These are phyloP conservation scores for Proterorhinus semilunaris DNA, from an alignment of 2,113 vertebrate genomes.

Conservation along the genomic window DNA sequence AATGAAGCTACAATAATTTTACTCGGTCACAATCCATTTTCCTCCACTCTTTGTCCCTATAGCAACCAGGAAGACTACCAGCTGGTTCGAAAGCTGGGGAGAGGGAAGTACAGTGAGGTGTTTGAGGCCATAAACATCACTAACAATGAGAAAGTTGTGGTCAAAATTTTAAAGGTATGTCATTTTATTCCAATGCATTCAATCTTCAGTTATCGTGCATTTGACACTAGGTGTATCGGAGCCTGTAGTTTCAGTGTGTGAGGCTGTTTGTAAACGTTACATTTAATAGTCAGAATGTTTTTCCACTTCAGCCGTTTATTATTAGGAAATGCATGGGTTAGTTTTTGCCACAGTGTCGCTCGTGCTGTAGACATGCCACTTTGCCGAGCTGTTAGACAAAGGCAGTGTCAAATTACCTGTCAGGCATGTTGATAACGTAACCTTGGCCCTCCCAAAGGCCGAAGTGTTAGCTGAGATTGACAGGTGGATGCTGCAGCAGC, in stretches of 20 bases:
- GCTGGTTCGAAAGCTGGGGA: slow-evolving; percentile 95
- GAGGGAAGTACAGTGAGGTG: slow-evolving; percentile 98
- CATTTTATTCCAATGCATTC: neutral
- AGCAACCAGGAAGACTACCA: slow-evolving; percentile 99
- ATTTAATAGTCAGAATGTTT: neutral
- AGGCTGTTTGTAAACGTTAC: neutral
- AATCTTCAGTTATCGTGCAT: neutral
- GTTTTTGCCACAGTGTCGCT: neutral
- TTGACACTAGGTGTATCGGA: neutral
- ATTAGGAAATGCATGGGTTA: neutral
- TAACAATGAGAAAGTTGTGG: slow-evolving; percentile 97
- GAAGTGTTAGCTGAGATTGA: slow-evolving; percentile 14
- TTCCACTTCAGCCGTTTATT: neutral
- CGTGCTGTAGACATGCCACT: neutral
- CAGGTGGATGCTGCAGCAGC: slow-evolving; percentile 14
- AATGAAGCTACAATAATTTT: neutral
- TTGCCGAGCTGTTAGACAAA: neutral
- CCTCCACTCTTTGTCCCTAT: slow-evolving; percentile 49
- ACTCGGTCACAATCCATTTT: slow-evolving; percentile 5
- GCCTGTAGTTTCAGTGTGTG: neutral
- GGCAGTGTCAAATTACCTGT: neutral
- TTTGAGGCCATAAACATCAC: slow-evolving; percentile 99
- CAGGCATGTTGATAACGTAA: neutral
- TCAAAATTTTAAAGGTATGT: slow-evolving; percentile 98
- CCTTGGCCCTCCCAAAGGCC: neutral